phyloP scores from a whole-genome alignment of 2,113 vertebrate species.

The Psammodynastes pulverulentus region DNA sequence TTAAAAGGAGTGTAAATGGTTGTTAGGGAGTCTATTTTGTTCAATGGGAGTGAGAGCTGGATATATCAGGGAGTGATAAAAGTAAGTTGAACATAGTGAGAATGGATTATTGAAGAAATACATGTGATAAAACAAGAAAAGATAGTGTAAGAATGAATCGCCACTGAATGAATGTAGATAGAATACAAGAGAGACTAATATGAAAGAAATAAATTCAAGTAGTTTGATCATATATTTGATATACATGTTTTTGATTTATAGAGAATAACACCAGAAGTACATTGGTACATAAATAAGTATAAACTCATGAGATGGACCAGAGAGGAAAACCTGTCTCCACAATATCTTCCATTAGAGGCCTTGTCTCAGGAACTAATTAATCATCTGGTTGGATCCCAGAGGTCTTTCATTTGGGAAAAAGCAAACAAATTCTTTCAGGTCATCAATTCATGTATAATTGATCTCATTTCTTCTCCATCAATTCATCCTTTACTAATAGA shows the following conservation, averaged over 20 bases:
- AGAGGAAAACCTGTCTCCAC: not conserved
- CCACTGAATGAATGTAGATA: not conserved
- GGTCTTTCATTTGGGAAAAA: not conserved
- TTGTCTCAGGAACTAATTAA: not conserved
- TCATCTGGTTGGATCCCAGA: not conserved
- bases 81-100: not conserved
- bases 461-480: not conserved
- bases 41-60: not conserved
- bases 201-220: not conserved
- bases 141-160: not conserved
- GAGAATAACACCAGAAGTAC: not conserved
- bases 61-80: not conserved
- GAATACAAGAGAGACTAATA: not conserved
- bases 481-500: not conserved
- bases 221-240: not conserved
- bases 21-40: not conserved
- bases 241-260: not conserved
- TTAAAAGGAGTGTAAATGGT: not conserved
- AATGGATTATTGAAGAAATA: not conserved
- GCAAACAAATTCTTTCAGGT: not conserved
- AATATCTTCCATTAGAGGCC: not conserved
- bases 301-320: not conserved
- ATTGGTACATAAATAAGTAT: not conserved
- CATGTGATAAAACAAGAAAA: not conserved
- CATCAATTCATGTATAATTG: not conserved